These are phyloP conservation scores for Hemistola chrysoprasaria DNA, from an alignment of 2,888 invertebrate genomes.

Conservation along the genomic window DNA sequence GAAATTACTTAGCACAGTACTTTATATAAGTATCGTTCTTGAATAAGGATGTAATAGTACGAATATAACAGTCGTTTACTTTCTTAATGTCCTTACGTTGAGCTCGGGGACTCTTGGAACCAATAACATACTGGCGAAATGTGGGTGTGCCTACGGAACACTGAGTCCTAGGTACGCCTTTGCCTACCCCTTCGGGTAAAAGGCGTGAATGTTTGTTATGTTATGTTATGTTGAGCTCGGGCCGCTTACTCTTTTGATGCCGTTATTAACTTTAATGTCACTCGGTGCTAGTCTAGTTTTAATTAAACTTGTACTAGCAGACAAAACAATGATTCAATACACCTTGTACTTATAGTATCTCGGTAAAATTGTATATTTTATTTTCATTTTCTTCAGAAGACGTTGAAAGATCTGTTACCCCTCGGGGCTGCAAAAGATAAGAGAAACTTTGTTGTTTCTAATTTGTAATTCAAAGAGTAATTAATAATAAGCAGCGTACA, in stretches of 20 bases:
- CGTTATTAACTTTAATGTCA: slow-evolving; percentile 2
- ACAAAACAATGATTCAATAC: slow-evolving; percentile 3
- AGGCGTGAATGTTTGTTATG: background rate
- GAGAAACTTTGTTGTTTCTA: slow-evolving; percentile 5
- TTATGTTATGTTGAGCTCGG: background rate
- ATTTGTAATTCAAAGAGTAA: slow-evolving; percentile 11
- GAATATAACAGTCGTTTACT: no score
- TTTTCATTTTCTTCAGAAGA: slow-evolving; percentile 6
- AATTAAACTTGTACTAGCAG: slow-evolving; percentile 7
- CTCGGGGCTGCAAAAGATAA: slow-evolving; percentile 5
- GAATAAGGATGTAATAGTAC: no score
- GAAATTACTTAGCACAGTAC: no score
- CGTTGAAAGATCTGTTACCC: slow-evolving; percentile 1
- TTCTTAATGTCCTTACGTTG: no score
- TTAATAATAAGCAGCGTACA: slow-evolving; percentile 1
- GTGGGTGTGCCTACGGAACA: no score
- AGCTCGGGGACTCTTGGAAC: no score
- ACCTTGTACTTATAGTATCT: background rate
- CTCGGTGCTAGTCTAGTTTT: slow-evolving; percentile 4
- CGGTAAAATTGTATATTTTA: slow-evolving; percentile 4
- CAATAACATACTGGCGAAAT: no score
- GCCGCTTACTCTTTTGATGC: slow-evolving; percentile 2
- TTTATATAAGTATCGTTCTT: no score
- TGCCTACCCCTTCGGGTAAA: no score
- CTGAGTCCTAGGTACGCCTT: no score